phyloP scores from a whole-genome alignment of 2,113 vertebrate genomes.

The Hippolais icterina region DNA sequence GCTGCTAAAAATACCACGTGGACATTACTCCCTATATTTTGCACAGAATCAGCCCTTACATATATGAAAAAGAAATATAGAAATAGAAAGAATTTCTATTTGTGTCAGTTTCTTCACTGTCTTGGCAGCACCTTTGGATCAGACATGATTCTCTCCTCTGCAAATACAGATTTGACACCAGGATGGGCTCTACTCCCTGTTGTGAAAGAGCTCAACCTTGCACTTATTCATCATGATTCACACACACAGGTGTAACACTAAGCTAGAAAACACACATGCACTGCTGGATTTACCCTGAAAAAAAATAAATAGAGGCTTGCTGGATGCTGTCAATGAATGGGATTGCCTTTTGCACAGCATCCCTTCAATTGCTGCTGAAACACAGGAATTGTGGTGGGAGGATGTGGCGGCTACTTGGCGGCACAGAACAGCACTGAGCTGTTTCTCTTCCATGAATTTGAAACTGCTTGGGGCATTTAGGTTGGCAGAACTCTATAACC shows the following conservation, averaged over 20 bases:
- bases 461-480: conserved; percentile 31
- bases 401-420: background rate
- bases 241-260: background rate
- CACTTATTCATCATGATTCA: background rate
- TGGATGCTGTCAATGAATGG: background rate
- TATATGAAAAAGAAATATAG: background rate
- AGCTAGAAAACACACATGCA: background rate
- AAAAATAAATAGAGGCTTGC: background rate
- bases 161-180: background rate
- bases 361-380: background rate
- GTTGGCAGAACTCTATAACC: conserved; percentile 49
- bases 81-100: background rate
- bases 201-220: fast-evolving
- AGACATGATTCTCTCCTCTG: background rate
- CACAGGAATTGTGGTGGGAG: background rate
- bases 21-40: background rate
- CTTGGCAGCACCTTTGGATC: background rate
- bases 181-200: background rate
- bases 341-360: background rate
- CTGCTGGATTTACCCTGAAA: background rate
- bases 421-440: background rate
- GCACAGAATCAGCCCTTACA: background rate
- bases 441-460: background rate
- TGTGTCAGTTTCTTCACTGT: background rate
- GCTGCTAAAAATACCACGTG: background rate